phyloP scores from a whole-genome alignment of 2,888 invertebrate species.

The Hipparchia sbordonii region DNA sequence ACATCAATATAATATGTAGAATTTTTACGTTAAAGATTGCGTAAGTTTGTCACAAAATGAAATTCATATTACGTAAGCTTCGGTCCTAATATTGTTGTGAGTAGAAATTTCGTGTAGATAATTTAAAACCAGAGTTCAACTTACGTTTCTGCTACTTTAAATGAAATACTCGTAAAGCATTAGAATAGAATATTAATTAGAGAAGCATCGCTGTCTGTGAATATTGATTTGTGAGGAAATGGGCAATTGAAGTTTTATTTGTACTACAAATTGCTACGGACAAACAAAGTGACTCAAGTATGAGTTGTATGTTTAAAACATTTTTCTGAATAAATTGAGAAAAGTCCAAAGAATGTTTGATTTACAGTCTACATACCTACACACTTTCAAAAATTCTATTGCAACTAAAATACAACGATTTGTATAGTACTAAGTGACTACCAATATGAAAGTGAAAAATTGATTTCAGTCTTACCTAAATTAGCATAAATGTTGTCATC shows the following conservation, averaged over 20 bases:
- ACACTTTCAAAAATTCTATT: background rate
- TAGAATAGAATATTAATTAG: constrained; percentile 17
- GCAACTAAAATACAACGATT: background rate
- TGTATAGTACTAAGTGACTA: too few relatives aligned
- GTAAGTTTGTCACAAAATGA: constrained; percentile 4
- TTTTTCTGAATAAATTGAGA: constrained; percentile 1
- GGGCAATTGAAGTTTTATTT: background rate
- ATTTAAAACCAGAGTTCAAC: constrained; percentile 4
- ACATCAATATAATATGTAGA: background rate
- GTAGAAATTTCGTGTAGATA: background rate
- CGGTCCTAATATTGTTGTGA: background rate
- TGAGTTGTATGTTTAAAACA: background rate
- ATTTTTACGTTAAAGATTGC: background rate
- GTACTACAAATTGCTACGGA: background rate
- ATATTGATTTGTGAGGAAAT: constrained; percentile 15
- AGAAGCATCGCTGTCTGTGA: background rate
- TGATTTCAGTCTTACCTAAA: constrained; percentile 82
- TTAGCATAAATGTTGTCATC: constrained; percentile 89
- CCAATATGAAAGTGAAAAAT: background rate
- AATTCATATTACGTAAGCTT: constrained; percentile 8
- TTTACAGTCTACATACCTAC: background rate
- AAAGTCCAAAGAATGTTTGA: background rate
- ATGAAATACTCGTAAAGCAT: constrained; percentile 5
- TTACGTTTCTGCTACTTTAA: constrained; percentile 9
- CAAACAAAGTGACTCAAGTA: background rate